Conservation (phyloP, 1,140 invertebrate genomes). For the Liolophura sinensis region DNA sequence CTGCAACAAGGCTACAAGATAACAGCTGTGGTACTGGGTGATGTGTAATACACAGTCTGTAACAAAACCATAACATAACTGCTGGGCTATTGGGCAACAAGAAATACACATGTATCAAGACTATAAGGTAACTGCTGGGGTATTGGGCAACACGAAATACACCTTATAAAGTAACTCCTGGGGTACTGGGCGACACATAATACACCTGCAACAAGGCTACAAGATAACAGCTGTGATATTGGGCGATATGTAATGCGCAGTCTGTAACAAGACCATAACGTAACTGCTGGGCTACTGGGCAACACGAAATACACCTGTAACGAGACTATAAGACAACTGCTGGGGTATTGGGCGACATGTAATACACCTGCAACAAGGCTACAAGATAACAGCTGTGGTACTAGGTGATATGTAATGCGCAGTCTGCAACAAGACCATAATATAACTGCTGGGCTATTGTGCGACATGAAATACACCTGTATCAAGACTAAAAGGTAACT, state of each 20-base stretch:
- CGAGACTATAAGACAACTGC: conserved; percentile 16
- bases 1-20: conserved; percentile 24
- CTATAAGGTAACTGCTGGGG: conserved; percentile 21
- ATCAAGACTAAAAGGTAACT: conserved; percentile 13
- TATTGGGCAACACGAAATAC: too few species aligned
- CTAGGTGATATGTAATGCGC: not conserved
- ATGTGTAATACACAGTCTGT: not conserved
- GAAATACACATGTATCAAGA: not conserved
- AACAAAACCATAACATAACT: not conserved
- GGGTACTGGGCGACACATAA: conserved; percentile 23
- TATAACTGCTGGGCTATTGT: not conserved
- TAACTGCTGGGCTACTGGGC: not conserved
- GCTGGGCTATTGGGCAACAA: not conserved
- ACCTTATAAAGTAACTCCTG: too few species aligned
- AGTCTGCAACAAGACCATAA: not conserved
- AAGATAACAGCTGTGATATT: not conserved
- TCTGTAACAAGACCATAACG: not conserved
- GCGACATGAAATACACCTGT: not conserved
- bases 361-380: conserved; percentile 27
- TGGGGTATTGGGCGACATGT: conserved; percentile 21
- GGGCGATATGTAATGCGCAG: not conserved
- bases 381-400: conserved; percentile 3
- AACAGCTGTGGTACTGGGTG: not conserved
- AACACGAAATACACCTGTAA: not conserved
- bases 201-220: conserved; percentile 24